A percentile compares a stretch with the other conserved stretches of the same genome.
Evolutionary conservation across 37 sponge, comb jelly and placozoan genomes (phyloP).

Genomic region (Diacarnus erythraeanus): DNA sequence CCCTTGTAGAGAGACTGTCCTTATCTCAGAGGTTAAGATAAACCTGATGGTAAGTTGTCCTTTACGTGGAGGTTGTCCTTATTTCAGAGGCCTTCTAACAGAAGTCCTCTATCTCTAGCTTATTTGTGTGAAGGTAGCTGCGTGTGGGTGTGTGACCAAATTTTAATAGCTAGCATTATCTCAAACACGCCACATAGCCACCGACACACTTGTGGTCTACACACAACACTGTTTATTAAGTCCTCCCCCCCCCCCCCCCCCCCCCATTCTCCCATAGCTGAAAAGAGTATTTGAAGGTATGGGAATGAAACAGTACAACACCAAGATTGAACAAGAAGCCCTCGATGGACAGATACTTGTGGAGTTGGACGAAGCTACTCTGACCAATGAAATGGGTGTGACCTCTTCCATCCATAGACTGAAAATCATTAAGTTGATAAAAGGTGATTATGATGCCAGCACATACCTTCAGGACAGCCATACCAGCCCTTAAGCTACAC

Average conservation of each 20-base stretch:
- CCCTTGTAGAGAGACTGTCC: no score
- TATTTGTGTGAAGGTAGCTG: no score
- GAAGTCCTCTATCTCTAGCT: no score
- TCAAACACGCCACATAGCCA: no score
- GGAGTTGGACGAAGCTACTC: slow-evolving; percentile 8
- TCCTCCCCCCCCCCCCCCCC: not conserved
- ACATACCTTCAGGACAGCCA: not conserved
- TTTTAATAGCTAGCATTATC: no score
- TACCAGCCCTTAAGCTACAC: no score
- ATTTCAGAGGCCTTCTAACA: no score
- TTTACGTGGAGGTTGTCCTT: no score
- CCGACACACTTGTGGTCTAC: no score
- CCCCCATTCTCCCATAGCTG: not conserved
- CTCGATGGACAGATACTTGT: slow-evolving; percentile 21
- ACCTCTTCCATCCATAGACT: slow-evolving; percentile 10
- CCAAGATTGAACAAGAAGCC: slow-evolving; percentile 4
- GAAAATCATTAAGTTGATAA: slow-evolving; percentile 27
- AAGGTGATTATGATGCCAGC: slow-evolving; percentile 5
- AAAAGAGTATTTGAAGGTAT: not conserved
- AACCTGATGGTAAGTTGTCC: no score
- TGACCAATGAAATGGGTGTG: slow-evolving; percentile 7
- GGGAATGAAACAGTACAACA: slow-evolving; percentile 21
- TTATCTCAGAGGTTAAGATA: no score
- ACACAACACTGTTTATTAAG: not conserved
- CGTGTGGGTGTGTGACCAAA: no score